These are phyloP conservation scores for Lasioglossum albipes DNA, from an alignment of 1,140 invertebrate genomes.

Conservation along the genomic window DNA sequence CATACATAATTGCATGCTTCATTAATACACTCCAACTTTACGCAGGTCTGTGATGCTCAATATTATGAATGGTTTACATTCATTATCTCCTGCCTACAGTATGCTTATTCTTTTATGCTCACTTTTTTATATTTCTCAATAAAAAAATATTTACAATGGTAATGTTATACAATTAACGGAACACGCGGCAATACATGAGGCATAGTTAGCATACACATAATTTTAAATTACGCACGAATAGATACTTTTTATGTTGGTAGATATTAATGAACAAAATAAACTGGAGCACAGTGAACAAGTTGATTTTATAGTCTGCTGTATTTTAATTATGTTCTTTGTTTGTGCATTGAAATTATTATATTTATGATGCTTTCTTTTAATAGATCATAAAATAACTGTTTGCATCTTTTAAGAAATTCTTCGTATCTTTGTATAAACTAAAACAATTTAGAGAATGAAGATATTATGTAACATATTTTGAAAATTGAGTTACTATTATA, in stretches of 20 bases:
- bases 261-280: conserved; percentile 11
- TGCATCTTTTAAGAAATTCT: not conserved
- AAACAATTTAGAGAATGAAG: too few relatives aligned
- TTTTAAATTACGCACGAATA: not conserved
- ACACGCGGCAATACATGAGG: conserved; percentile 42
- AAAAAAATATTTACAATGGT: conserved; percentile 40
- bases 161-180: conserved; percentile 38
- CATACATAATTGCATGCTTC: not conserved
- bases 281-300: not conserved
- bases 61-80: not conserved
- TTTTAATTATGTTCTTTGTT: not conserved
- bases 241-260: not conserved
- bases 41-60: not conserved
- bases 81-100: not conserved
- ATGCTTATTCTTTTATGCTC: conserved; percentile 10
- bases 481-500: too few relatives aligned
- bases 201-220: conserved; percentile 9
- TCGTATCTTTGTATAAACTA: not conserved
- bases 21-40: conserved; percentile 12
- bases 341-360: not conserved
- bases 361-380: not conserved
- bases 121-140: not conserved
- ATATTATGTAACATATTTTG: too few relatives aligned
- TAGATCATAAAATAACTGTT: not conserved
- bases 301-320: not conserved